phyloP scores from a whole-genome alignment of 2,888 invertebrate genomes.

The Allygus modestus region DNA sequence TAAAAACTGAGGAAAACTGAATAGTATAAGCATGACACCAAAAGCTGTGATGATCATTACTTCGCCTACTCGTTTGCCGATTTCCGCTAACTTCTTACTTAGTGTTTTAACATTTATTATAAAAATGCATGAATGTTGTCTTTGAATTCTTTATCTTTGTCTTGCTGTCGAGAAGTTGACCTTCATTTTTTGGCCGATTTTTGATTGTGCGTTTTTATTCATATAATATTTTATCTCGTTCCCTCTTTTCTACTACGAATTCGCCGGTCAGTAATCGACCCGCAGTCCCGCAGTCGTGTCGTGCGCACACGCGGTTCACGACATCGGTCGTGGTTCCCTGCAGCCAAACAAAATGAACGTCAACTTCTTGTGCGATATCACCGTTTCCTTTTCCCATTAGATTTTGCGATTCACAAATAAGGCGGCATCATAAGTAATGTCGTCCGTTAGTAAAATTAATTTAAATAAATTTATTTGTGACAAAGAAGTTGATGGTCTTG shows the following conservation, averaged over 20 bases:
- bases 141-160: slow-evolving; percentile 68
- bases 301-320: slow-evolving; percentile 1
- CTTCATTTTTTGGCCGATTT: slow-evolving; percentile 91
- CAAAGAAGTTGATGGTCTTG: slow-evolving; percentile 95
- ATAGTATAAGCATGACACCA: slow-evolving; percentile 14
- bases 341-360: slow-evolving; percentile 87
- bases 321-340: slow-evolving; percentile 64
- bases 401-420: slow-evolving; percentile 61
- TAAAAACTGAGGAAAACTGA: not conserved
- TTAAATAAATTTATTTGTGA: not conserved
- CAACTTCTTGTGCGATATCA: slow-evolving; percentile 84
- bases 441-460: slow-evolving; percentile 28
- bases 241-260: slow-evolving; percentile 63
- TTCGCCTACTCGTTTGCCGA: slow-evolving; percentile 30
- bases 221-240: slow-evolving; percentile 70
- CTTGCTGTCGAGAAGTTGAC: slow-evolving; percentile 93
- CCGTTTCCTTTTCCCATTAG: slow-evolving; percentile 62
- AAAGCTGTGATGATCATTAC: not conserved
- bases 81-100: slow-evolving; percentile 41
- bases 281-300: slow-evolving; percentile 19
- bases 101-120: slow-evolving; percentile 56
- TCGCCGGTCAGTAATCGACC: slow-evolving; percentile 54
- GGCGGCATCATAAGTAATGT: slow-evolving; percentile 16
- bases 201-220: slow-evolving; percentile 79
- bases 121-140: slow-evolving; percentile 64